Base-by-base conservation (phyloP, 2,113 vertebrate genomes). In the Paraplagusia blochii region DNA sequence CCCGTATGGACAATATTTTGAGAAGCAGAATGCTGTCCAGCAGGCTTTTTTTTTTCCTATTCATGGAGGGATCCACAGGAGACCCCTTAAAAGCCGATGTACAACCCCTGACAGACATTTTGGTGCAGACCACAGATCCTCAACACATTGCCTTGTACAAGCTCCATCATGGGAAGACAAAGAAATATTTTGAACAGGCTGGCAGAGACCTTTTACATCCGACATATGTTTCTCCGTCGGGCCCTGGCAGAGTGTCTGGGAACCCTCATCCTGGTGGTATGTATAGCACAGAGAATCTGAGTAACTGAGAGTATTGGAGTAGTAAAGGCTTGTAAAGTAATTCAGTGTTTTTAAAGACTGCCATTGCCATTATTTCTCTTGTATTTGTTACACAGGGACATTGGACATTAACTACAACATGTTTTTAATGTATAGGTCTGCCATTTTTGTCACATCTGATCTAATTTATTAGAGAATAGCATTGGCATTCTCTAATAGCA, bases 191-290 rank as follows among this genome's bases (percentile, higher is more conserved):
- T 92, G 70, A 69, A 88, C 53, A 91, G 90, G 60, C 63, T 92
- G 17, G 84, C 89, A 10, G 81, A 79, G 13, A 84, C 84, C 79
- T 85, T 93, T 55, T 90, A 84, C 48, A 88, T 93, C 70, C 83
- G 85, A 40, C 91, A 92, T 52, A 80, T 81, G 39, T 73, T 95
- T 52, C 59, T 93, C 7, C 85, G 91, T 29, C 93, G 94, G 74
- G 92, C 89, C 0, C 81, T 95, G 79, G 93, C 94, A 0, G 94
- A 94, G 63, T 92, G 92, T 63, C 81, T 94, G 72, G 94, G 93
- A 54, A 94, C 92, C 0, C 87, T 94, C 17, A 91, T 95, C 70
- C 85, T 94, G 45, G 93, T 95, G 92, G 92, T 94, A 78, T 92
- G 92, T 76, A 19, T 29, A 48, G 42, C 2, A 29, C 22, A 29